Percentiles rank a stretch among this genome's conserved stretches.
Conservation (phyloP, 2,797 vertebrate species). For the Nannoperca australis region DNA sequence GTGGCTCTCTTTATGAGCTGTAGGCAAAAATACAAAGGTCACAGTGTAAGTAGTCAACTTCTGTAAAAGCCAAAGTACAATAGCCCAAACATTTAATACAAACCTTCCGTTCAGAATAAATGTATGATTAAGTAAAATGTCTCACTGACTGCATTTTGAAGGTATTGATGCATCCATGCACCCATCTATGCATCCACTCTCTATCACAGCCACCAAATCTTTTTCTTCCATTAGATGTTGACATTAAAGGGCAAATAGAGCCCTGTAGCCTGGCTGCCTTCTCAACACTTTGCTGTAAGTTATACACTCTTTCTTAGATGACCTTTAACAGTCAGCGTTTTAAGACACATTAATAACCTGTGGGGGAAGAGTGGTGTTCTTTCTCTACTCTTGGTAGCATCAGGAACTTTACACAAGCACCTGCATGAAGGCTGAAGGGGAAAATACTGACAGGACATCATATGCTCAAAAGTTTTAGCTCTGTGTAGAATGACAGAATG, state of each 20-base stretch:
- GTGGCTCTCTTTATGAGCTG: background rate
- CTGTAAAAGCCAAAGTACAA: conserved; percentile 13
- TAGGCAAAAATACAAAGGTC: conserved; percentile 26
- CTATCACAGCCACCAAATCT: background rate
- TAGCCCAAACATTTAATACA: background rate
- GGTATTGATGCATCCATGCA: background rate
- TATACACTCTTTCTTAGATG: conserved; percentile 13
- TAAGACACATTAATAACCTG: conserved; percentile 5
- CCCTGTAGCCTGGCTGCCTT: conserved; percentile 15
- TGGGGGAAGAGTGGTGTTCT: background rate
- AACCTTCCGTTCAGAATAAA: background rate
- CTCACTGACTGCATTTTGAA: background rate
- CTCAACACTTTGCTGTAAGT: conserved; percentile 18
- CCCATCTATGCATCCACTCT: background rate
- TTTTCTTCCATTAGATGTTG: background rate
- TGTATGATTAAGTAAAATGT: background rate
- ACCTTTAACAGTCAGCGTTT: conserved; percentile 50
- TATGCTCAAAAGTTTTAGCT: background rate
- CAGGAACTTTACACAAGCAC: background rate
- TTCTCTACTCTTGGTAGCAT: conserved; percentile 3
- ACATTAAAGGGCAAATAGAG: background rate
- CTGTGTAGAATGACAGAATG: background rate
- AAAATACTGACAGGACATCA: background rate
- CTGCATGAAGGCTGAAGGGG: background rate
- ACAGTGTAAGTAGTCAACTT: conserved; percentile 9